These are phyloP conservation scores for Coptotermes formosanus DNA, from an alignment of 1,140 invertebrate species.

Conservation along the genomic window DNA sequence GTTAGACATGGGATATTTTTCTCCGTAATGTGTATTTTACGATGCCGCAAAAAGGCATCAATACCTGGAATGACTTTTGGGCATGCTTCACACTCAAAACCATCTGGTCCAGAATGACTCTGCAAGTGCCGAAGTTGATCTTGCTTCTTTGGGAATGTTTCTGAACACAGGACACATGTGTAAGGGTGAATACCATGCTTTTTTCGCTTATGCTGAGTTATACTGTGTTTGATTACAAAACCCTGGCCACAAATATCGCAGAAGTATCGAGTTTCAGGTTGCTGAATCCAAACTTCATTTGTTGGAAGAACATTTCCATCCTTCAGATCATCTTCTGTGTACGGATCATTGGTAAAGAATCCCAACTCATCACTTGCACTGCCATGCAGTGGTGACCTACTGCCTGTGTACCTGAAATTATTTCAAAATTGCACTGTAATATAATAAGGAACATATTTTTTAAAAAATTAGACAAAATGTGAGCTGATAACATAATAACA, in stretches of 20 bases:
- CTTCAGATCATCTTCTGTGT: not conserved
- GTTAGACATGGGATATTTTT: not conserved
- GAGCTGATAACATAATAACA: too few relatives aligned
- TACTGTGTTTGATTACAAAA: not conserved
- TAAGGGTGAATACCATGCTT: slow-evolving; percentile 5
- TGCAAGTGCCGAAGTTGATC: slow-evolving; percentile 9
- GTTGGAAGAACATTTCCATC: not conserved
- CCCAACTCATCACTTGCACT: not conserved
- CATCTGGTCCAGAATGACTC: slow-evolving; percentile 3
- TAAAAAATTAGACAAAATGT: too few relatives aligned
- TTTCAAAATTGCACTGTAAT: too few relatives aligned
- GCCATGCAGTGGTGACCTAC: not conserved
- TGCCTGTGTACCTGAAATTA: not conserved
- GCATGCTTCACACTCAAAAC: slow-evolving; percentile 2
- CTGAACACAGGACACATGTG: slow-evolving; percentile 7
- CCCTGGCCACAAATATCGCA: slow-evolving; percentile 5
- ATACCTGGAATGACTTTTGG: not conserved
- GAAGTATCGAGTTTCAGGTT: not conserved
- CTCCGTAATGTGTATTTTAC: not conserved
- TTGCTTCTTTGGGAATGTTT: slow-evolving; percentile 6
- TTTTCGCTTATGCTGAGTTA: slow-evolving; percentile 1
- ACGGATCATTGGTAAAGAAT: not conserved
- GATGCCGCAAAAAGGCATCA: not conserved
- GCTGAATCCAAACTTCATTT: slow-evolving; percentile 9
- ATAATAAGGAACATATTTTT: too few relatives aligned